Evolutionary conservation across 2,113 vertebrate genomes (phyloP), one percentile per base, ranked within the genome.

Genomic region (Falco punctatus): DNA sequence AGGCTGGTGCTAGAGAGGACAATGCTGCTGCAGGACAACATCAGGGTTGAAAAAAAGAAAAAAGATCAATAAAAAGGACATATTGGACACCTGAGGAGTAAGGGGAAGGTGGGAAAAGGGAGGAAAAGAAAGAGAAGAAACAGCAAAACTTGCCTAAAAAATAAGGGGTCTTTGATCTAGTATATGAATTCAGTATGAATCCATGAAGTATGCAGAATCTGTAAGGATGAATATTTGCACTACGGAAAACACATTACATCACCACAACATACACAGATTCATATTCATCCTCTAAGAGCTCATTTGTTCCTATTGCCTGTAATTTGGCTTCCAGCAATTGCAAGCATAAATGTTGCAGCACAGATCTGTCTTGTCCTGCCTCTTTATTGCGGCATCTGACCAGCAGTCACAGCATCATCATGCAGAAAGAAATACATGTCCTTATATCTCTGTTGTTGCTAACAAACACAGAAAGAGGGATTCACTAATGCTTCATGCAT

Each of bases 341-440:
- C 30, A 75, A 57, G 30, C 46, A 27, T 58, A 77, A 52, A 66
- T 14, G 18, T 44, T 72, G 23, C 66, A 71, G 26, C 30, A 70
- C 2, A 4, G 40, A 72, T 81, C 49, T 72, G 49, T 73, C 55
- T 78, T 70, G 33, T 55, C 35, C 46, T 46, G 19, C 26, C 6
- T 81, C 38, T 48, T 44, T 26, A 44, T 42, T 14, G 26, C 5
- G 3, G 33, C 24, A 64, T 59, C 26, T 2, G 0, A 69, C 8
- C 72, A 69, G 26, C 51, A 90, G 49, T 42, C 15, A 38, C 9
- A 40, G 33, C 10, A 61, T 8, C 18, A 48, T 24, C 57, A 42
- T 2, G 2, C 10, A 86, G 20, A 86, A 86, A 65, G 19, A 79
- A 80, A 86, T 21, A 7, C 0, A 0, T 57, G 30, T 61, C 20